Evolutionary conservation across 2,888 invertebrate species (phyloP).

Genomic region (Ophioninae sp.): DNA sequence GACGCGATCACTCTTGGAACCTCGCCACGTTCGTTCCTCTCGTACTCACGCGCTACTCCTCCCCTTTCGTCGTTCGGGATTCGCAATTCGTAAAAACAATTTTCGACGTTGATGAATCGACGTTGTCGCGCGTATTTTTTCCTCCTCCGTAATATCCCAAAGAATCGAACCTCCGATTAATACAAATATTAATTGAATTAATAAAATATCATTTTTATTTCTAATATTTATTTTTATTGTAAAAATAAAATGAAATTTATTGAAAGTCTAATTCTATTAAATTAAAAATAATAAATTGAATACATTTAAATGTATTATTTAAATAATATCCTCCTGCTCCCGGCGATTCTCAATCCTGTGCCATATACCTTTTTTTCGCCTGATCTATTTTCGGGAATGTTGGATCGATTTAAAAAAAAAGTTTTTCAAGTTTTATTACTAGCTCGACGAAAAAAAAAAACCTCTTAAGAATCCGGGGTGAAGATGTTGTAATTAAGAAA

Average conservation of each 20-base stretch:
- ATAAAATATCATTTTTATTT: too few relatives aligned
- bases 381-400: neutral
- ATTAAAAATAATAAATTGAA: too few relatives aligned
- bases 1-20: constrained; percentile 28
- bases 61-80: neutral
- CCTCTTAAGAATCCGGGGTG: neutral
- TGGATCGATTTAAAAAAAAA: neutral
- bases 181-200: neutral
- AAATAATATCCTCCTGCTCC: neutral
- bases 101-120: neutral
- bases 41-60: constrained; percentile 3
- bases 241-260: too few relatives aligned
- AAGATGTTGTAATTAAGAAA: neutral
- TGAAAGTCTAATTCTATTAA: too few relatives aligned
- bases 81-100: neutral
- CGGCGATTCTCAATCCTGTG: neutral
- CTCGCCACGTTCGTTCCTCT: constrained; percentile 29
- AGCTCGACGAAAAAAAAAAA: too few relatives aligned
- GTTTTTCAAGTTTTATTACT: neutral
- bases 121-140: neutral
- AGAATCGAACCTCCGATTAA: neutral
- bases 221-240: too few relatives aligned
- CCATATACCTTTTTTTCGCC: neutral
- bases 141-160: neutral
- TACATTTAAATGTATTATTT: too few relatives aligned